phyloP scores from a whole-genome alignment of 2,888 invertebrate species.

The Danaus chrysippus region DNA sequence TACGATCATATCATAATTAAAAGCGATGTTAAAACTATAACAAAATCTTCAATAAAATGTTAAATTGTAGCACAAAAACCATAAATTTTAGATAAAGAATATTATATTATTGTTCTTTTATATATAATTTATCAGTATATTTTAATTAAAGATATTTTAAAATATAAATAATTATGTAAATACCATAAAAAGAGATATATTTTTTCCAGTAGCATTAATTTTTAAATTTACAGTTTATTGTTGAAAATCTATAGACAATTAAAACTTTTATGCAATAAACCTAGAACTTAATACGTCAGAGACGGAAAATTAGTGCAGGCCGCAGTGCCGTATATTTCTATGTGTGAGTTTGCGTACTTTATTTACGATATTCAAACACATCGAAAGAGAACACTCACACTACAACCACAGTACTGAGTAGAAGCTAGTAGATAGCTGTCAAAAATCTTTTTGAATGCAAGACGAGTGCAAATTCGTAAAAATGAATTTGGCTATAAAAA shows the following conservation, averaged over 20 bases:
- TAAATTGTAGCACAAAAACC: too few species aligned
- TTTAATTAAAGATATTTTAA: too few species aligned
- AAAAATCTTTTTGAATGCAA: conserved; percentile 50
- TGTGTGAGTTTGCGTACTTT: conserved; percentile 36
- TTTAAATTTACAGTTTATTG: not conserved
- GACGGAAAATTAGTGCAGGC: conserved; percentile 37
- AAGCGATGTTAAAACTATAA: too few species aligned
- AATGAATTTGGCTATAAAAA: conserved; percentile 54
- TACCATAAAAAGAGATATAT: too few species aligned
- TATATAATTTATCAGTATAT: too few species aligned
- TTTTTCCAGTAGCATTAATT: too few species aligned
- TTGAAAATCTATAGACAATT: conserved; percentile 25
- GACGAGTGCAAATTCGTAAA: conserved; percentile 52
- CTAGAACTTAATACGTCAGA: conserved; percentile 41
- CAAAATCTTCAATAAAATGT: too few species aligned
- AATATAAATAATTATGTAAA: too few species aligned
- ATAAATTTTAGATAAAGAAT: too few species aligned
- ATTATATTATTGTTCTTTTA: too few species aligned
- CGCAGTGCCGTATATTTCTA: conserved; percentile 39
- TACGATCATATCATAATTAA: too few species aligned
- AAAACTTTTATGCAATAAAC: not conserved
- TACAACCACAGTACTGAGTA: conserved; percentile 22
- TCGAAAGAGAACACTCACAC: conserved; percentile 26
- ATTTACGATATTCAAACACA: conserved; percentile 12
- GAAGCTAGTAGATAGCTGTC: conserved; percentile 57